A percentile compares a stretch with the other conserved stretches of the same genome.
Evolutionary conservation across 2,888 invertebrate genomes (phyloP).

Genomic region (Bursaphelenchus okinawaensis): DNA sequence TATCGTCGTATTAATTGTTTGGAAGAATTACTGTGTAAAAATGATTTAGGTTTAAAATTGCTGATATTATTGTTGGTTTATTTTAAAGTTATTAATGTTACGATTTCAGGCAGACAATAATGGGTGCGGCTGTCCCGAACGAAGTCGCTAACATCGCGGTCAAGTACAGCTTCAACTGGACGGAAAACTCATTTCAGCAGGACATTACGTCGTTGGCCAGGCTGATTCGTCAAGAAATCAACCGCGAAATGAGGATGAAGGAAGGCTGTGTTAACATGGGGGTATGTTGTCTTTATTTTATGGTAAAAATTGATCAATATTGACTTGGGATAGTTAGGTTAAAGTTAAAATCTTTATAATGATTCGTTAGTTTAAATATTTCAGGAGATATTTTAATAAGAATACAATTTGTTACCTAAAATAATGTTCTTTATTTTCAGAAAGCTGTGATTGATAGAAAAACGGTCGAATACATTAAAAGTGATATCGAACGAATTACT

Average conservation of each 20-base stretch:
- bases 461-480: neutral
- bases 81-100: too few relatives aligned
- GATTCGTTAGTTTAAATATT: neutral
- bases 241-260: conserved; percentile 42
- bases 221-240: conserved; percentile 34
- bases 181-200: conserved; percentile 24
- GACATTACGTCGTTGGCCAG: conserved; percentile 29
- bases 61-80: too few relatives aligned
- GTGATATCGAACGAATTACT: neutral
- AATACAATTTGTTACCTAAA: neutral
- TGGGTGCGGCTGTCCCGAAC: conserved; percentile 31
- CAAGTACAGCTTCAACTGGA: conserved; percentile 40
- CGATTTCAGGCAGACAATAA: conserved; percentile 2
- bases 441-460: neutral
- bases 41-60: too few relatives aligned
- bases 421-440: neutral
- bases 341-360: too few relatives aligned
- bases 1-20: too few relatives aligned
- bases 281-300: conserved; percentile 19
- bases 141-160: conserved; percentile 42
- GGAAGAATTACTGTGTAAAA: too few relatives aligned
- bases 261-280: conserved; percentile 38
- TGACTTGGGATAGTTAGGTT: too few relatives aligned
- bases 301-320: too few relatives aligned
- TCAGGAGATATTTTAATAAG: neutral